Base-by-base conservation (phyloP, 2,113 vertebrate species). In the Dryoscopus gambensis region DNA sequence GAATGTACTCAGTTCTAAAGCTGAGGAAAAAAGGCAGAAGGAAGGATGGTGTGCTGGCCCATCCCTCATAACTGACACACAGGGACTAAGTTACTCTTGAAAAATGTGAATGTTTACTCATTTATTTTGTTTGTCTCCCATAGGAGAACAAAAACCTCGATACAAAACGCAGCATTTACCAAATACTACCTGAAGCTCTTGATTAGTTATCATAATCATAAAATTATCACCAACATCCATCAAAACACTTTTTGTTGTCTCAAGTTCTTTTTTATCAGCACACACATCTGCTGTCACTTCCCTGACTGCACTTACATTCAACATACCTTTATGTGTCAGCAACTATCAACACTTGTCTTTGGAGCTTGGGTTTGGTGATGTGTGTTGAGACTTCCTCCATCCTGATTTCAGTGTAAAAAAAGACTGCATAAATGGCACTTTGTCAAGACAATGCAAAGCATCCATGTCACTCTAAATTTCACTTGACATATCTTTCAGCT, bases 281-380 rank as follows among this genome's bases (percentile, higher is more conserved):
- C 25, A 57, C 24, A 44, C 12, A 64, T 39, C 40, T 42, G 40
- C 44, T 71, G 27, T 55, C 67, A 35, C 37, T 49, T 82, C 24
- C 19, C 47, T 53, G 19, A 44, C 27, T 60, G 47, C 27, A 44
- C 47, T n/a, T 53, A 24, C 31, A 68, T 55, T 74, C 22, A 53
- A 52, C 94, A 16, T 97, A 98, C 98, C 98, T 98, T 98, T 91
- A 98, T 98, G 85, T 97, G 97, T 95, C 95, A 68, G 97, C 98
- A 98, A 92, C 95, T 97, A 60, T 98, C 98, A 90, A 97, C 96
- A 97, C 84, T 97, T 97, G 55, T 56, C 80, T 83, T 90, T 49
- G 77, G 44, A 49, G 98, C 98, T 91, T 98, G 98, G 35, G 95
- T 97, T 97, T 97, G 97, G 91, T 97, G 95, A 97, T 98, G 97